A percentile compares a stretch with the other conserved stretches of the same genome.
Evolutionary conservation across 2,888 invertebrate species (phyloP).

Genomic region (Timema cristinae): DNA sequence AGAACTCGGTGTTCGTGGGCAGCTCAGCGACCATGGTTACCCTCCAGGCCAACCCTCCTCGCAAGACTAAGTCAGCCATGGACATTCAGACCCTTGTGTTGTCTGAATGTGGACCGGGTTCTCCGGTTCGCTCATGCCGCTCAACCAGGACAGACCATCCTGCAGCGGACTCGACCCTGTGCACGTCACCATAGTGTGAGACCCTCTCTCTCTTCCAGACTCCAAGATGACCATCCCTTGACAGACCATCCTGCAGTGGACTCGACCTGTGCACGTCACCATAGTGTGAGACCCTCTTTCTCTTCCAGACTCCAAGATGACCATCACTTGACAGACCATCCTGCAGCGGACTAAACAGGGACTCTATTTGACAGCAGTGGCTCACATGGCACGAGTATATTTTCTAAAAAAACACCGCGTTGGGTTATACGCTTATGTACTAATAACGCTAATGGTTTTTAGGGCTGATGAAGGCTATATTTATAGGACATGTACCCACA

Average conservation of each 20-base stretch:
- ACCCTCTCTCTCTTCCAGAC: neutral
- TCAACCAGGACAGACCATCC: neutral
- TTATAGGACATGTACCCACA: no score
- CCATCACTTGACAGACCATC: neutral
- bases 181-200: conserved; percentile 8
- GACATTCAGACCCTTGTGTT: conserved; percentile 73
- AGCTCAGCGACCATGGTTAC: conserved; percentile 61
- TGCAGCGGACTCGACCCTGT: conserved; percentile 1
- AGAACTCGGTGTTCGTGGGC: conserved; percentile 85
- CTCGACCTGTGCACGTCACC: conserved; percentile 3
- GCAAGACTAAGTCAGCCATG: conserved; percentile 77
- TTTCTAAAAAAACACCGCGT: no score
- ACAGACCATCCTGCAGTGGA: neutral
- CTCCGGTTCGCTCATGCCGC: neutral
- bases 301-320: neutral
- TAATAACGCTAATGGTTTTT: no score
- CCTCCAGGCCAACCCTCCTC: conserved; percentile 61
- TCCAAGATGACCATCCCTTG: neutral
- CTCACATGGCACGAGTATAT: no score
- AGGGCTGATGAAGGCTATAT: no score
- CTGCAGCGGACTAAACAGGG: conserved; percentile 1
- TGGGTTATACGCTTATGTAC: no score
- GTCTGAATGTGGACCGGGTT: conserved; percentile 31
- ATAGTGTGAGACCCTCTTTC: neutral
- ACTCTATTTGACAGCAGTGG: no score